Conservation (phyloP, 2,888 invertebrate genomes). For the Agonopterix subpropinquella region DNA sequence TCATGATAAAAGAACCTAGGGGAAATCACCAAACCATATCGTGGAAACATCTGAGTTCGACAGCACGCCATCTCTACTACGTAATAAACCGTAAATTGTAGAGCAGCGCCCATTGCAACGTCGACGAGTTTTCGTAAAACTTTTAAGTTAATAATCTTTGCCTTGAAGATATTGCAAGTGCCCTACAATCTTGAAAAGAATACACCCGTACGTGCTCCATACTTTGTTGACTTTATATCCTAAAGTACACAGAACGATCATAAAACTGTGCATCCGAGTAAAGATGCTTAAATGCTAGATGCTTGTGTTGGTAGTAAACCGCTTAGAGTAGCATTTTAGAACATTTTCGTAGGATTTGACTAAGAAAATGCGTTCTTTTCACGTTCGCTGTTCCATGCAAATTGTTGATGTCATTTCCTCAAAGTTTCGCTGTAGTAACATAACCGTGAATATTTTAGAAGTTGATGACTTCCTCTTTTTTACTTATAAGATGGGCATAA, state of each 20-base stretch:
- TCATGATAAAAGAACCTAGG: too few relatives aligned
- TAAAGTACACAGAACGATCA: slow-evolving; percentile 1
- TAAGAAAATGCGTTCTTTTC: too few relatives aligned
- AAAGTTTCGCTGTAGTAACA: too few relatives aligned
- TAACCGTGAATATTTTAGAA: too few relatives aligned
- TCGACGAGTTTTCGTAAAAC: background rate
- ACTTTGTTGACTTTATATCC: slow-evolving; percentile 4
- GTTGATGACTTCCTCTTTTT: too few relatives aligned
- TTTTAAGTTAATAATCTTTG: background rate
- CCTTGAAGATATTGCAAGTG: background rate
- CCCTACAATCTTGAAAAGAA: background rate
- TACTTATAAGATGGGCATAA: too few relatives aligned
- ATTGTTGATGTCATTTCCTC: too few relatives aligned
- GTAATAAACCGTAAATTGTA: too few relatives aligned
- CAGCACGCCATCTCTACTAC: too few relatives aligned
- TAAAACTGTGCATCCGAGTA: slow-evolving; percentile 1
- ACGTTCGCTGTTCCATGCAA: too few relatives aligned
- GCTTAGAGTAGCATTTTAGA: background rate
- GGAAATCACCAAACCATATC: too few relatives aligned
- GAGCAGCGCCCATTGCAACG: background rate
- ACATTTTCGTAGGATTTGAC: background rate
- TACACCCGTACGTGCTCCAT: background rate
- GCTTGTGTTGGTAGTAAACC: slow-evolving; percentile 1
- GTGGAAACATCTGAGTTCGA: too few relatives aligned
- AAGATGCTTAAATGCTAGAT: slow-evolving; percentile 2